Evolutionary conservation across 2,888 invertebrate species (phyloP).

Genomic region (Lycophotia porphyrea): DNA sequence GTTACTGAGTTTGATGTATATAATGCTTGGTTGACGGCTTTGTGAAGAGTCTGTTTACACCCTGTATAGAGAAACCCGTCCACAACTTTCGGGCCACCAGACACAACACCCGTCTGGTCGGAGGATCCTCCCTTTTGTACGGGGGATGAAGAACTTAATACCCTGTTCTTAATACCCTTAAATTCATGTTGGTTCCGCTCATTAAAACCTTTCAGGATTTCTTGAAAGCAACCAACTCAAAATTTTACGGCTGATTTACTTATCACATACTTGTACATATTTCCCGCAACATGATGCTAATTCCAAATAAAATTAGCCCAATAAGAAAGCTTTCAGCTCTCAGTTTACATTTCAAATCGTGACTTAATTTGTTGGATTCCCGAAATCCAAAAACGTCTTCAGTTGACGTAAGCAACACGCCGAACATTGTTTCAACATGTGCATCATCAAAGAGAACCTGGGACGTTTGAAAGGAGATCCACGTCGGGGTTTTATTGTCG

Average conservation of each 20-base stretch:
- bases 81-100: no score
- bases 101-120: no score
- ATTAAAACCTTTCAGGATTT: background rate
- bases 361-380: background rate
- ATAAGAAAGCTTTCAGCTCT: slow-evolving; percentile 6
- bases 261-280: background rate
- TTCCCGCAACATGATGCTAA: background rate
- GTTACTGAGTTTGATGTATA: no score
- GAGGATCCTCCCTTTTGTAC: no score
- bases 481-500: slow-evolving; percentile 42
- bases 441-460: slow-evolving; percentile 39
- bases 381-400: background rate
- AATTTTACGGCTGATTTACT: background rate
- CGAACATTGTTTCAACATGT: slow-evolving; percentile 36
- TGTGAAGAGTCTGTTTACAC: no score
- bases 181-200: background rate
- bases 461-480: slow-evolving; percentile 49
- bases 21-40: no score
- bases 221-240: background rate
- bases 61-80: no score
- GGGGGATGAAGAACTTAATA: no score
- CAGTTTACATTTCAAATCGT: background rate
- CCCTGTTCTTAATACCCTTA: no score
- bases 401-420: slow-evolving; percentile 25
- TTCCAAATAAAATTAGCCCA: background rate